Conservation (phyloP, 2,888 invertebrate genomes). For the Drosophila robusta region DNA sequence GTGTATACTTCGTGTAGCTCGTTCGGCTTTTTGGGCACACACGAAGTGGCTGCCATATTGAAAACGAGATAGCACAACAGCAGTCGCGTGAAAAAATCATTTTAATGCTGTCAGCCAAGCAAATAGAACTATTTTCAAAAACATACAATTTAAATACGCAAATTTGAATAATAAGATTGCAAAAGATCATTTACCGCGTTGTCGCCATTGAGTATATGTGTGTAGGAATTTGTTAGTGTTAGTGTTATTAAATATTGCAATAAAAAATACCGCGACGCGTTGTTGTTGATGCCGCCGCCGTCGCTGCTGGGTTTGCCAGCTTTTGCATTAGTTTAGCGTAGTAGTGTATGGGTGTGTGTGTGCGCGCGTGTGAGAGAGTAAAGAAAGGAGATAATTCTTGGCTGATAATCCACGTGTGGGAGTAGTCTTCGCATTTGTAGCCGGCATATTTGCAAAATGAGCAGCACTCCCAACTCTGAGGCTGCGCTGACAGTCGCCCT, state of each 20-base stretch:
- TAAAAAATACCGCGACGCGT: slow-evolving; percentile 42
- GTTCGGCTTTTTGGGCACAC: slow-evolving; percentile 32
- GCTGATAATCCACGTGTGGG: slow-evolving; percentile 42
- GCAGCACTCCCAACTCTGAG: slow-evolving; percentile 45
- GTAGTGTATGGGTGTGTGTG: slow-evolving; percentile 5
- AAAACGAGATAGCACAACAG: slow-evolving; percentile 38
- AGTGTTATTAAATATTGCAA: slow-evolving; percentile 28
- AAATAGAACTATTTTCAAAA: background rate
- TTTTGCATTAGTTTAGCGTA: slow-evolving; percentile 2
- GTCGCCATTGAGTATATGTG: background rate
- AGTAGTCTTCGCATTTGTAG: background rate
- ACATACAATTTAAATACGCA: background rate
- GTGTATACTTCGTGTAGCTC: slow-evolving; percentile 49
- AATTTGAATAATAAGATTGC: slow-evolving; percentile 1
- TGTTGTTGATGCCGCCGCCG: slow-evolving; percentile 42
- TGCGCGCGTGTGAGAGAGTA: slow-evolving; percentile 11
- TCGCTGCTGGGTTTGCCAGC: slow-evolving; percentile 15
- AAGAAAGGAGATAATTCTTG: slow-evolving; percentile 7
- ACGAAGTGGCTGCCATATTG: slow-evolving; percentile 80
- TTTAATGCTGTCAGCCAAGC: slow-evolving; percentile 12
- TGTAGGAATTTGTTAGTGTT: slow-evolving; percentile 15
- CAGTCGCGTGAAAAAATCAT: slow-evolving; percentile 68
- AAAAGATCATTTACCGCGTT: slow-evolving; percentile 25
- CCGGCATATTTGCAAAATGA: slow-evolving; percentile 43
- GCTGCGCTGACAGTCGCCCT: slow-evolving; percentile 21